A percentile compares a stretch with the other conserved stretches of the same genome.
Conservation (phyloP, 2,797 vertebrate genomes). For the Siniperca undulata region DNA sequence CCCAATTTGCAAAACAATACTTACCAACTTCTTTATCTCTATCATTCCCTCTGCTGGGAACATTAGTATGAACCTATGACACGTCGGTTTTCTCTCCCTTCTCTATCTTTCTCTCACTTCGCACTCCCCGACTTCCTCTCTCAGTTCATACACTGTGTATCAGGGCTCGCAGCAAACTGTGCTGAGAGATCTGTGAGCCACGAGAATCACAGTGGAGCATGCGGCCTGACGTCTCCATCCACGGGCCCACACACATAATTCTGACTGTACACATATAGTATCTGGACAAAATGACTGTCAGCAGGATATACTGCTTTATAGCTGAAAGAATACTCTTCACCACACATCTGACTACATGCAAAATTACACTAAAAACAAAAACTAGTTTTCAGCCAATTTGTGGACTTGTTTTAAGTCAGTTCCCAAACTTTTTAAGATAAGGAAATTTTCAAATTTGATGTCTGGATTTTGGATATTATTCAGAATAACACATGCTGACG, state of each 20-base stretch:
- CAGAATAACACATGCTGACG: neutral
- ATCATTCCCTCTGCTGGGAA: slow-evolving; percentile 18
- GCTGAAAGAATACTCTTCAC: neutral
- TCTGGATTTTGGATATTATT: neutral
- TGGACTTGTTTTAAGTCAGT: neutral
- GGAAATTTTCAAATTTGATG: neutral
- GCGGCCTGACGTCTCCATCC: neutral
- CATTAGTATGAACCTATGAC: slow-evolving; percentile 2
- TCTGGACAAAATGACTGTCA: neutral
- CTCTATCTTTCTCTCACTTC: slow-evolving; percentile 55
- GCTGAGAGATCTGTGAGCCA: slow-evolving; percentile 52
- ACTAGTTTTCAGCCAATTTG: neutral
- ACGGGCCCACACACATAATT: neutral
- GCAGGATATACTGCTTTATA: neutral
- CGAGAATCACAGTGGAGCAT: slow-evolving; percentile 5
- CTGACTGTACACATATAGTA: neutral
- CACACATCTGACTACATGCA: neutral
- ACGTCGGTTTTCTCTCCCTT: slow-evolving; percentile 27
- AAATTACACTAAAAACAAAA: neutral
- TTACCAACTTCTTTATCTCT: neutral
- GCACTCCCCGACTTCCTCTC: slow-evolving; percentile 30
- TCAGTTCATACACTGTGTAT: slow-evolving; percentile 46
- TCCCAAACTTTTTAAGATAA: neutral
- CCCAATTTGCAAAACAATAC: neutral
- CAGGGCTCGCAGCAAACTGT: slow-evolving; percentile 41